phyloP scores from a whole-genome alignment of 2,797 vertebrate genomes.

The Anas bernieri region DNA sequence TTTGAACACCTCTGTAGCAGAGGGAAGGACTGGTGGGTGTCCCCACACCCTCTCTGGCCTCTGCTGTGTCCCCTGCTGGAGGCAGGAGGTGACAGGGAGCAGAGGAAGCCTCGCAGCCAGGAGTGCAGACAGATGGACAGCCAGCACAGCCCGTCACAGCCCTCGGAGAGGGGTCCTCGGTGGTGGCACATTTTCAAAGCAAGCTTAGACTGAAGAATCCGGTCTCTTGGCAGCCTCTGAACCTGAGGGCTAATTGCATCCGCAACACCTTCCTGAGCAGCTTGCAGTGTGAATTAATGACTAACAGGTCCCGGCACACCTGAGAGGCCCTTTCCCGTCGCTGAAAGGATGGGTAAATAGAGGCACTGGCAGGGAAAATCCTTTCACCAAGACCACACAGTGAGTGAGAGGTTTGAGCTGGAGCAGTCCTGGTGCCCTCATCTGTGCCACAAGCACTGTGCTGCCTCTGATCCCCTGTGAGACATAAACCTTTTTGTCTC shows the following conservation, averaged over 20 bases:
- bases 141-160: too few species aligned
- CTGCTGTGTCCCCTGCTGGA: neutral
- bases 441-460: neutral
- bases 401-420: neutral
- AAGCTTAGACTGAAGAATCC: neutral
- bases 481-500: fast-evolving
- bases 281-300: neutral
- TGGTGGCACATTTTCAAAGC: neutral
- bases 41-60: fast-evolving
- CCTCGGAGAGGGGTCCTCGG: fast-evolving
- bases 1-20: neutral
- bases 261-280: neutral
- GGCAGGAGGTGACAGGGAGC: neutral
- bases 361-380: neutral
- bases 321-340: neutral
- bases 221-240: neutral
- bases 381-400: neutral
- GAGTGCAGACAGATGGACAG: too few species aligned
- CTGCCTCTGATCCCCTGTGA: fast-evolving
- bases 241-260: neutral
- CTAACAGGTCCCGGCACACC: neutral
- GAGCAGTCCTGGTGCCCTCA: neutral
- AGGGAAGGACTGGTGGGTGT: neutral
- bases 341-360: neutral
- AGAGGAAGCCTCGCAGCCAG: neutral